These are phyloP conservation scores for Siniperca undulata DNA, from an alignment of 2,797 vertebrate genomes.

Conservation along the genomic window DNA sequence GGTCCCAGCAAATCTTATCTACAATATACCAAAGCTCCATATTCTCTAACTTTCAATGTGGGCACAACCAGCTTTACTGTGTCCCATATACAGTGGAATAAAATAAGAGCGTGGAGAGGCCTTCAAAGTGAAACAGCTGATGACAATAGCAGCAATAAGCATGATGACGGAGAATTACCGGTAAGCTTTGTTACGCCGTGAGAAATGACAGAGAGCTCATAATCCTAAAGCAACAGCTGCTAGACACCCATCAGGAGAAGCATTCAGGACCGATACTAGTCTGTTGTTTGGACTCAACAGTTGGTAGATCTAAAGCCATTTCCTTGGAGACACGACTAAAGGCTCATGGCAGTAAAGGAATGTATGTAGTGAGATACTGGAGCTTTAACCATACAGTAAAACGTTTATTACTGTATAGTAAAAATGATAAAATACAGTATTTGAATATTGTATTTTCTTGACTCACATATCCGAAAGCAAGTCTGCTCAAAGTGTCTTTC, in stretches of 20 bases:
- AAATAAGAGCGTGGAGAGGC: background rate
- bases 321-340: slow-evolving; percentile 15
- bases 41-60: slow-evolving; percentile 10
- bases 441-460: background rate
- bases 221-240: slow-evolving; percentile 48
- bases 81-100: background rate
- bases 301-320: slow-evolving; percentile 23
- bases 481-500: background rate
- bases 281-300: slow-evolving; percentile 44
- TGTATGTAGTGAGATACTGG: background rate
- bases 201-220: slow-evolving; percentile 41
- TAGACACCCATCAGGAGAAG: slow-evolving; percentile 37
- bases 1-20: slow-evolving; percentile 25
- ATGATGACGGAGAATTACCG: slow-evolving; percentile 26
- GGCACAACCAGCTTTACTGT: background rate
- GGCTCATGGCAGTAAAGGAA: background rate
- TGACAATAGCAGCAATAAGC: slow-evolving; percentile 34
- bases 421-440: background rate
- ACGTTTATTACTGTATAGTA: background rate
- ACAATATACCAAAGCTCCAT: slow-evolving; percentile 12
- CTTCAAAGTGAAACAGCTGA: slow-evolving; percentile 38
- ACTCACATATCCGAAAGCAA: background rate
- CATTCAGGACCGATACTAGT: slow-evolving; percentile 33
- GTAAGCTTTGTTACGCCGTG: slow-evolving; percentile 17
- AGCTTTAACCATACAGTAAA: background rate